Evolutionary conservation across 2,797 vertebrate species (phyloP).

Genomic region (Gambusia yucatana): DNA sequence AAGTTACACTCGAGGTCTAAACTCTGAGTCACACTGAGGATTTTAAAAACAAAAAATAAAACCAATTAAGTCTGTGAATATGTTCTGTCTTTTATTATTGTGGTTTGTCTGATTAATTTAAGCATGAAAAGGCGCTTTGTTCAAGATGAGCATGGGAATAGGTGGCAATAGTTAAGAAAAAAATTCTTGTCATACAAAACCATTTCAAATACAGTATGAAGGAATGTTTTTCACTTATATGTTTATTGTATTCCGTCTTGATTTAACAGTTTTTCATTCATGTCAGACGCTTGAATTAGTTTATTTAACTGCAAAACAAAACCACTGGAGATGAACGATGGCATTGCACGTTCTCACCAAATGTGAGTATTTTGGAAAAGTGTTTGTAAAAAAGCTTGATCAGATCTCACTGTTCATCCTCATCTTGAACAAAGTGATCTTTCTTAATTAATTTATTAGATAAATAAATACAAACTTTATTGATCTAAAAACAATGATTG

Average conservation of each 20-base stretch:
- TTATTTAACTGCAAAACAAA: neutral
- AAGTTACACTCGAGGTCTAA: conserved; percentile 28
- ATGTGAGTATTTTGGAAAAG: neutral
- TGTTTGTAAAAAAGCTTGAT: neutral
- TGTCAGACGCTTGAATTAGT: neutral
- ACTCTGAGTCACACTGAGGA: conserved; percentile 26
- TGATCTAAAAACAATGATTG: neutral
- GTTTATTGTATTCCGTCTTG: neutral
- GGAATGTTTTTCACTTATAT: neutral
- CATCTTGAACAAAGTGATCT: too few relatives aligned
- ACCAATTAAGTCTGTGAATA: conserved; percentile 1
- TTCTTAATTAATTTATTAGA: too few relatives aligned
- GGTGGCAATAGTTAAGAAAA: neutral
- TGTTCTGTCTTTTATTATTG: neutral
- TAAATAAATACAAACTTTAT: neutral
- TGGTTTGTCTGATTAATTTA: neutral
- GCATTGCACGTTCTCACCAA: neutral
- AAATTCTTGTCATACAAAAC: neutral
- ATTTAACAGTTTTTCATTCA: neutral
- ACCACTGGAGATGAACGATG: neutral
- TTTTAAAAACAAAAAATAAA: conserved; percentile 21
- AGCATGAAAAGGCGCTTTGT: neutral
- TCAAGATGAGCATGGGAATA: neutral
- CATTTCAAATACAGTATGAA: neutral
- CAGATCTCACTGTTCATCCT: neutral